Percentiles rank a stretch among this genome's conserved stretches.
phyloP scores from a whole-genome alignment of 1,140 invertebrate genomes.

The Meloidogyne floridensis region DNA sequence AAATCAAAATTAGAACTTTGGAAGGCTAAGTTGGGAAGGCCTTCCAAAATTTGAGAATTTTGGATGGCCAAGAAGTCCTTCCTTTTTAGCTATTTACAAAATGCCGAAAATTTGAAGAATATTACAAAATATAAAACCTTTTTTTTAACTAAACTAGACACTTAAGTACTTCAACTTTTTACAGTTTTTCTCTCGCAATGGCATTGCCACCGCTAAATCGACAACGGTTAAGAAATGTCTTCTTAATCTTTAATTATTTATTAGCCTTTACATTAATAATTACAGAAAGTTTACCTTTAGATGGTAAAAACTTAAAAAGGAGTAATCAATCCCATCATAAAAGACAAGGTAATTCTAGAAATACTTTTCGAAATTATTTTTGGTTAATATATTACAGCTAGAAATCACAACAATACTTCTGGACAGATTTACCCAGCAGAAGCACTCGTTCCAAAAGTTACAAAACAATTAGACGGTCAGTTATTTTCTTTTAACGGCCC shows the following conservation, averaged over 20 bases:
- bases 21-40: too few species aligned
- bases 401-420: background rate
- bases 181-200: background rate
- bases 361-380: too few species aligned
- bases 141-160: background rate
- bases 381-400: background rate
- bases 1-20: too few species aligned
- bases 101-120: too few species aligned
- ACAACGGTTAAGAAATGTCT: background rate
- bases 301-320: background rate
- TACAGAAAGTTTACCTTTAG: background rate
- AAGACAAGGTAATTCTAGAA: background rate
- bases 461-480: background rate
- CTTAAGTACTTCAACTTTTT: background rate
- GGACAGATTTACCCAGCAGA: background rate
- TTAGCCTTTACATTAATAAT: background rate
- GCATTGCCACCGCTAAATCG: background rate
- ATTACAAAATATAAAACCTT: too few species aligned
- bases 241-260: conserved; percentile 5
- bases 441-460: conserved; percentile 17
- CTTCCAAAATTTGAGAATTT: too few species aligned
- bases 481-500: background rate
- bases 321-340: background rate
- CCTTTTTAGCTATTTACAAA: too few species aligned
- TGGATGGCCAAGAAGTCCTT: too few species aligned